phyloP scores from a whole-genome alignment of 2,113 vertebrate genomes.

The Bettongia penicillata region DNA sequence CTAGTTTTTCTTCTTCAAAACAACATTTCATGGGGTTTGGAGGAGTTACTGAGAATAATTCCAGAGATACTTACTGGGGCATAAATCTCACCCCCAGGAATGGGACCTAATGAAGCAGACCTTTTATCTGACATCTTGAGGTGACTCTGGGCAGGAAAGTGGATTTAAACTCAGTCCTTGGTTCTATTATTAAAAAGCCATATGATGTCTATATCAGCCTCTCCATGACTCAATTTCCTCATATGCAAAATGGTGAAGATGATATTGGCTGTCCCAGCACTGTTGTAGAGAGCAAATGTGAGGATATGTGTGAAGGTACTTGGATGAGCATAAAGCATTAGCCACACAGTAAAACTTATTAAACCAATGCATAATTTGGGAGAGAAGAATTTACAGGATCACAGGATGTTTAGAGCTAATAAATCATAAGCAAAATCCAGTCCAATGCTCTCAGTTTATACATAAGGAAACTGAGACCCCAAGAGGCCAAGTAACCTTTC shows the following conservation, averaged over 20 bases:
- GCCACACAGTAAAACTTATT: background rate
- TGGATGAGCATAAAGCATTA: background rate
- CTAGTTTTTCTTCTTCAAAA: conserved; percentile 21
- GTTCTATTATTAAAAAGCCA: background rate
- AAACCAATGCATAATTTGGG: background rate
- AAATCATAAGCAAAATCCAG: background rate
- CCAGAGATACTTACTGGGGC: background rate
- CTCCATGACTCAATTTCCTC: background rate
- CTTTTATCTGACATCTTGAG: background rate
- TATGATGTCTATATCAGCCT: background rate
- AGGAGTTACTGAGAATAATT: background rate
- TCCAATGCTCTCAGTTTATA: background rate
- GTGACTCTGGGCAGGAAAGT: background rate
- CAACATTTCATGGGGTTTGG: fast-evolving
- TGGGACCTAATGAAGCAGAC: background rate
- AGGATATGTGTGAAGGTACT: background rate
- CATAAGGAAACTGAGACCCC: background rate
- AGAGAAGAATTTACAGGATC: background rate
- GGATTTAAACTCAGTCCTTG: background rate
- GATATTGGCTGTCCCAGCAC: background rate
- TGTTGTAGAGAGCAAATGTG: background rate
- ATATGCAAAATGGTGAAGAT: background rate
- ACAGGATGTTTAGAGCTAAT: background rate
- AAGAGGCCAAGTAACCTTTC: background rate
- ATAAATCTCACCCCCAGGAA: background rate